phyloP scores from a whole-genome alignment of 2,888 invertebrate species.

The Brachyptera risi region DNA sequence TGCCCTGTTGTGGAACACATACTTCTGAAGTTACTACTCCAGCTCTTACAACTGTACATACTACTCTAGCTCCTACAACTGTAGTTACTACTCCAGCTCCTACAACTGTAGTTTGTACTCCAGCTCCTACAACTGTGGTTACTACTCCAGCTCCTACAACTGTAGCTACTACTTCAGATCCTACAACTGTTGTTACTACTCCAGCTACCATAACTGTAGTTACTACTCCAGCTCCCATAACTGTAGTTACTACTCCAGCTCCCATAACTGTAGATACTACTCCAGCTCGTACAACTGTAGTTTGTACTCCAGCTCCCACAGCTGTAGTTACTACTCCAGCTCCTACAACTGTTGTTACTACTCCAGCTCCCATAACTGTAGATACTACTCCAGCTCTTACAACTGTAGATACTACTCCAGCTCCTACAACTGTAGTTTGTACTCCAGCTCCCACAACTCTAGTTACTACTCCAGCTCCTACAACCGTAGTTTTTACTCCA shows the following conservation, averaged over 20 bases:
- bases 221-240: not conserved
- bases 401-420: not conserved
- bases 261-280: not conserved
- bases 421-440: not conserved
- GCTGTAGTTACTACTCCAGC: not conserved
- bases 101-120: not conserved
- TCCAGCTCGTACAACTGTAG: not conserved
- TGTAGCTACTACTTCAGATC: not conserved
- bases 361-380: not conserved
- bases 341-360: not conserved
- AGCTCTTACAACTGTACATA: not conserved
- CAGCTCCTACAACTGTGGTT: not conserved
- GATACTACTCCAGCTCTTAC: not conserved
- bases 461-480: not conserved
- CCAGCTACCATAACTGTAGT: not conserved
- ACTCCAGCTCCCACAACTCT: not conserved
- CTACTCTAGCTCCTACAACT: not conserved
- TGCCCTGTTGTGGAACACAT: too few species aligned
- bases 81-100: not conserved
- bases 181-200: not conserved
- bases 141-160: not conserved
- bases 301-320: not conserved
- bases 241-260: not conserved
- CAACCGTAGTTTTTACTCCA: not conserved
- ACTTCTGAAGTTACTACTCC: too few species aligned